These are phyloP conservation scores for Ophiothrix spiculata DNA, from an alignment of 35 echinoderm and acorn worm species.

Conservation along the genomic window DNA sequence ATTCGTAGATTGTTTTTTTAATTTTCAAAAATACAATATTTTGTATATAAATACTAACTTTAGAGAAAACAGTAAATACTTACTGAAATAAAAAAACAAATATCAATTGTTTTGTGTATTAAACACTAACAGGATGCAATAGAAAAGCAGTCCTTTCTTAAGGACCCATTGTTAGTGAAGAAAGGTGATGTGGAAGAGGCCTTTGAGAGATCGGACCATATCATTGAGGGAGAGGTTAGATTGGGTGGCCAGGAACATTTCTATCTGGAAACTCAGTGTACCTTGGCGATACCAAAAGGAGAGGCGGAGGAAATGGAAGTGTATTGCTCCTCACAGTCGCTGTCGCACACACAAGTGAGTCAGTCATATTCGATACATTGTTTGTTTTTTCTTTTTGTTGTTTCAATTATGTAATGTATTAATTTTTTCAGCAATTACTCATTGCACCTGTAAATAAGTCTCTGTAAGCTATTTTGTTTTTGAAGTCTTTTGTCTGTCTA, in stretches of 20 bases:
- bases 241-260: slow-evolving; percentile 91
- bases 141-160: slow-evolving; percentile 49
- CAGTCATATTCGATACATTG: neutral
- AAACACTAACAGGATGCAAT: slow-evolving; percentile 71
- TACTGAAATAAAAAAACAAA: neutral
- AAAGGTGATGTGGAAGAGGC: slow-evolving; percentile 49
- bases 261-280: slow-evolving; percentile 78
- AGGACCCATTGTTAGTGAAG: neutral
- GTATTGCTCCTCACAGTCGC: slow-evolving; percentile 58
- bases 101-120: too few species aligned
- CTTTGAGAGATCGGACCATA: slow-evolving; percentile 57
- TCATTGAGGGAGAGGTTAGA: slow-evolving; percentile 71
- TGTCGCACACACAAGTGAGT: slow-evolving; percentile 20
- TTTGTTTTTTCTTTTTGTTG: neutral
- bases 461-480: too few species aligned
- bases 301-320: slow-evolving; percentile 75
- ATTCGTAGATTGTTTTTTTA: too few species aligned
- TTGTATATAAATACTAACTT: neutral
- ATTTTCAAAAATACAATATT: too few species aligned
- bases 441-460: neutral
- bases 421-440: neutral
- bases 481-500: too few species aligned
- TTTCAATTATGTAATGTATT: neutral
- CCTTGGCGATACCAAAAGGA: slow-evolving; percentile 60
- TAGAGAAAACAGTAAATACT: neutral